Percentiles rank a stretch among this genome's conserved stretches.
phyloP scores from a whole-genome alignment of 2,797 vertebrate genomes.

The Phaenicophaeus curvirostris region DNA sequence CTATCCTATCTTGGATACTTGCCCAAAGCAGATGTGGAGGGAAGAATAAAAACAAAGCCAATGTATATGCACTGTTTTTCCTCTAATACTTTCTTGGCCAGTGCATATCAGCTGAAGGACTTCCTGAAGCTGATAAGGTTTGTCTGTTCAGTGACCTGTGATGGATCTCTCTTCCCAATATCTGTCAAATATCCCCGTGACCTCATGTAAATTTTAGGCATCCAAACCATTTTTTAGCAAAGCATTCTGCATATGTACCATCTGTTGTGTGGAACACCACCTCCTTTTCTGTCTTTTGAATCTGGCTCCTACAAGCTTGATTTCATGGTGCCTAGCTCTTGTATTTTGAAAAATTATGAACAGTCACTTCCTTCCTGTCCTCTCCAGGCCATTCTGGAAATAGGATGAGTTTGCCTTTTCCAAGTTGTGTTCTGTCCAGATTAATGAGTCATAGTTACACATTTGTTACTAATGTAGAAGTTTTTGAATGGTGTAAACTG shows the following conservation, averaged over 20 bases:
- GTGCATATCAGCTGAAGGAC: neutral
- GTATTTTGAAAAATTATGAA: neutral
- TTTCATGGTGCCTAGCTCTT: neutral
- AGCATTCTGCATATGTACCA: neutral
- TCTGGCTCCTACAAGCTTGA: neutral
- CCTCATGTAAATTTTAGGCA: neutral
- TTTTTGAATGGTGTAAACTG: neutral
- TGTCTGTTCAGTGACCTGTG: neutral
- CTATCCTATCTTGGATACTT: neutral
- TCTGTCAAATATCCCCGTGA: neutral
- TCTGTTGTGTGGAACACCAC: constrained; percentile 46
- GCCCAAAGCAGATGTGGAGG: neutral
- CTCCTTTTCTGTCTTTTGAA: neutral
- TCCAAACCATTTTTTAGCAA: neutral
- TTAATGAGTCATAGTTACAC: neutral
- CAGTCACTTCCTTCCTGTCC: neutral
- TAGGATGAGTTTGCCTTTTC: neutral
- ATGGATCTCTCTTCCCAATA: neutral
- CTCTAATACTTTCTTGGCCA: neutral
- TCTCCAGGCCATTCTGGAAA: neutral
- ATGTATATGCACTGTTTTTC: neutral
- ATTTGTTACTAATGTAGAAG: neutral
- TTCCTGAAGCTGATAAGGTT: neutral
- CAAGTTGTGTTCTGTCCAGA: constrained; percentile 12
- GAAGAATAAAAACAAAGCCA: neutral